Conservation (phyloP, 2,797 vertebrate genomes). For the Varecia variegata region DNA sequence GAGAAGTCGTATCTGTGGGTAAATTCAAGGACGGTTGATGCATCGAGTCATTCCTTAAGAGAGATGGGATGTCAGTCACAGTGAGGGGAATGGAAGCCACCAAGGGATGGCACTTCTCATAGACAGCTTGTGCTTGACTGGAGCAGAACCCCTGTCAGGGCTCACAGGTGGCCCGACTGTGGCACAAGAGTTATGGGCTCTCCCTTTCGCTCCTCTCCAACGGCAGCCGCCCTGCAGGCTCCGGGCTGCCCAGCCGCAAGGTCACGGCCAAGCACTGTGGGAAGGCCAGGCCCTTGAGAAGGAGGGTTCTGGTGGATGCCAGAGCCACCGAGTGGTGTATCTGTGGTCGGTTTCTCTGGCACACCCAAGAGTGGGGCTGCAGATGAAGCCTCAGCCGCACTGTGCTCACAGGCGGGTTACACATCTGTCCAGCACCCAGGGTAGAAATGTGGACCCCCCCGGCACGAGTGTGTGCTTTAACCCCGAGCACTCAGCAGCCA, state of each 20-base stretch:
- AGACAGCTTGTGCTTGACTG: accelerated
- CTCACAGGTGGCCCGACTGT: accelerated
- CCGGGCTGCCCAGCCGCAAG: not conserved
- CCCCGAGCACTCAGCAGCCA: not conserved
- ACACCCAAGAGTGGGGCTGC: too few relatives aligned
- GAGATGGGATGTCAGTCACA: not conserved
- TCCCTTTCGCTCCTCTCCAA: not conserved
- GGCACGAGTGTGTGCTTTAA: accelerated
- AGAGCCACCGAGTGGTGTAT: accelerated
- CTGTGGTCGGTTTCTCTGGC: not conserved
- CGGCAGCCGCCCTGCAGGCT: not conserved
- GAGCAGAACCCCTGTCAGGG: accelerated
- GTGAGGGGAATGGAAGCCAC: not conserved
- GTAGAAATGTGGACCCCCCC: not conserved
- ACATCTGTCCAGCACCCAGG: not conserved
- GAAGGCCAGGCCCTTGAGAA: not conserved
- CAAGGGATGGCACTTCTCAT: not conserved
- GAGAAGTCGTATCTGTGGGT: not conserved
- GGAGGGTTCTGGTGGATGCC: not conserved
- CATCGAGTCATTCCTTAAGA: not conserved
- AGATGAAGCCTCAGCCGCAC: not conserved
- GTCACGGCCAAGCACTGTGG: accelerated
- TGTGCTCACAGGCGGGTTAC: accelerated
- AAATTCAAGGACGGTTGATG: not conserved
- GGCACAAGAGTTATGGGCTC: not conserved